A percentile compares a stretch with the other conserved stretches of the same genome.
phyloP scores from a whole-genome alignment of 2,888 invertebrate genomes.

The Protonemura montana region DNA sequence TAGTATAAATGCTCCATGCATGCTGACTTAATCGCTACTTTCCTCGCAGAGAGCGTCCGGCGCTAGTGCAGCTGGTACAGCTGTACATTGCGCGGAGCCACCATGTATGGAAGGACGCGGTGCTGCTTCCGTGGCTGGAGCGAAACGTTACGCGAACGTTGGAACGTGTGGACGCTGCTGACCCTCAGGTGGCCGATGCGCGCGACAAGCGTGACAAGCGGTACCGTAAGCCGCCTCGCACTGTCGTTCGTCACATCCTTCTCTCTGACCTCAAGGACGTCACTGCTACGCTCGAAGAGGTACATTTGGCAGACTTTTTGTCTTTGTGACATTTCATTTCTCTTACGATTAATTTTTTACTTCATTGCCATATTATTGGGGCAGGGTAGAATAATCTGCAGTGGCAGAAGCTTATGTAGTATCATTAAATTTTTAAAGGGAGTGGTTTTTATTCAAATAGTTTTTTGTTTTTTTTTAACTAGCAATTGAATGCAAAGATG shows the following conservation, averaged over 20 bases:
- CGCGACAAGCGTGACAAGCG: conserved; percentile 67
- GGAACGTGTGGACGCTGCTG: conserved; percentile 68
- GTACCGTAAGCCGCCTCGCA: conserved; percentile 71
- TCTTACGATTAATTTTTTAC: no score
- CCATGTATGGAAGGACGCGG: conserved; percentile 81
- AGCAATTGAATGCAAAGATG: no score
- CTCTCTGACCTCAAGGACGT: conserved; percentile 76
- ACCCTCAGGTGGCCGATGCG: conserved; percentile 68
- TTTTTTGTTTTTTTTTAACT: no score
- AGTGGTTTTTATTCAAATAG: no score
- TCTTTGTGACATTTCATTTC: no score
- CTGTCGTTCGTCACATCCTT: conserved; percentile 73
- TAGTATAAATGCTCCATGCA: no score
- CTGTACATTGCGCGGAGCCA: conserved; percentile 78
- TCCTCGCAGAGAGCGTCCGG: conserved; percentile 63
- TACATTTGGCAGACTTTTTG: no score
- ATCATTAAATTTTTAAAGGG: no score
- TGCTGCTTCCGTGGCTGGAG: conserved; percentile 79
- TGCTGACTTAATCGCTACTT: background rate
- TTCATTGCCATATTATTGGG: no score
- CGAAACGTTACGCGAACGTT: conserved; percentile 71
- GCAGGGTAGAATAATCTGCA: no score
- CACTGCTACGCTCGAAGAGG: conserved; percentile 66
- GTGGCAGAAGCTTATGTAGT: no score
- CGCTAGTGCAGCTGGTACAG: conserved; percentile 73